Conservation (phyloP, 2,888 invertebrate genomes). For the Lymantria monacha region DNA sequence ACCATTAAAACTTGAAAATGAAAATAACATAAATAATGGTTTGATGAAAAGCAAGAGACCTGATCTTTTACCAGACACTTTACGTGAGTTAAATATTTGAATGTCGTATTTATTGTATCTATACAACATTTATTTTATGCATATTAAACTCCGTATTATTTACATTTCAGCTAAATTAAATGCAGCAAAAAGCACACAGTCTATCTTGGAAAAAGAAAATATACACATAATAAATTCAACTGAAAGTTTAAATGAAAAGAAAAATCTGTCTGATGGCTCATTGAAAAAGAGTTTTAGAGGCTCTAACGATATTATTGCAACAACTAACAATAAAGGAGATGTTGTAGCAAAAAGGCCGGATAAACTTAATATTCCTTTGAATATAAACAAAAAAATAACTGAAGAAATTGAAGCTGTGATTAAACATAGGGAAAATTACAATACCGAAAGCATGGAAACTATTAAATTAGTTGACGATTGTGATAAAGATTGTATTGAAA, state of each 20-base stretch:
- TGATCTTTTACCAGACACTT: slow-evolving; percentile 83
- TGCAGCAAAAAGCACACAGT: slow-evolving; percentile 72
- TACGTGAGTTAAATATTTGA: slow-evolving; percentile 59
- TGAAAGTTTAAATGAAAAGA: slow-evolving; percentile 70
- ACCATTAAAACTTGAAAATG: slow-evolving; percentile 67
- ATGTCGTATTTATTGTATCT: not conserved
- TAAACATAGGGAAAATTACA: slow-evolving; percentile 63
- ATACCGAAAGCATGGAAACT: slow-evolving; percentile 75
- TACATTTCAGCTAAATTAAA: slow-evolving; percentile 65
- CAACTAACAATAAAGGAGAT: slow-evolving; percentile 76
- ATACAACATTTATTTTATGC: not conserved
- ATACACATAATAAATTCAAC: slow-evolving; percentile 65
- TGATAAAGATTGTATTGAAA: slow-evolving; percentile 50
- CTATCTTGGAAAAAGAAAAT: slow-evolving; percentile 74
- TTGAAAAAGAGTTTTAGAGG: slow-evolving; percentile 66
- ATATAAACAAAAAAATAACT: slow-evolving; percentile 76
- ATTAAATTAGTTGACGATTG: slow-evolving; percentile 70
- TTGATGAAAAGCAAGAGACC: slow-evolving; percentile 81
- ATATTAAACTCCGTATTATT: not conserved
- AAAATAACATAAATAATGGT: slow-evolving; percentile 71
- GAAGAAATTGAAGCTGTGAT: slow-evolving; percentile 75
- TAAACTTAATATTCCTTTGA: slow-evolving; percentile 70
- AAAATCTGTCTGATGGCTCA: slow-evolving; percentile 61
- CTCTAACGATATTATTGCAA: slow-evolving; percentile 72
- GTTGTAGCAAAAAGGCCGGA: slow-evolving; percentile 74